phyloP scores from a whole-genome alignment of 2,113 vertebrate genomes.

The Oenanthe oenanthe region DNA sequence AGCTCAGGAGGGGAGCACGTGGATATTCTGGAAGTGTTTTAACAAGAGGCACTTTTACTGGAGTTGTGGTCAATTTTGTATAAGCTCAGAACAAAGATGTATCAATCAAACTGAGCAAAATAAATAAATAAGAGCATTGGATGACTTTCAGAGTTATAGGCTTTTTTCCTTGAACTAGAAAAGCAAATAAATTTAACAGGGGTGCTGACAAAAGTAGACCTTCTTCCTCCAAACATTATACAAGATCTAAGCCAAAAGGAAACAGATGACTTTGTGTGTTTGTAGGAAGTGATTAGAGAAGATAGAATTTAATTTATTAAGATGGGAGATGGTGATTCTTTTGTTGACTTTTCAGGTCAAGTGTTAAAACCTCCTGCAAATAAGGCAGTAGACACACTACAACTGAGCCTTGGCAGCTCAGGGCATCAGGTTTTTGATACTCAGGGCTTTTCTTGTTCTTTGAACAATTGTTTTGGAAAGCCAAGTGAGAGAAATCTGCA shows the following conservation, averaged over 20 bases:
- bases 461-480: constrained; percentile 4
- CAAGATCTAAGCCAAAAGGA: constrained; percentile 69
- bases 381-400: constrained; percentile 32
- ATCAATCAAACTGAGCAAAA: constrained; percentile 45
- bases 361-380: constrained; percentile 72
- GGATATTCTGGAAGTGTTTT: neutral
- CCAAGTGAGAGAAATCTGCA: neutral
- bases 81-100: constrained; percentile 14
- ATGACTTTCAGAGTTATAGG: constrained; percentile 49
- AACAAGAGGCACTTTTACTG: constrained; percentile 29
- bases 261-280: constrained; percentile 72
- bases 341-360: constrained; percentile 74
- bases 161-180: constrained; percentile 64
- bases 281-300: constrained; percentile 72
- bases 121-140: constrained; percentile 53
- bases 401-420: neutral
- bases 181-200: constrained; percentile 70
- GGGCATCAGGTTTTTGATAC: neutral
- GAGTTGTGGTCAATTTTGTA: constrained; percentile 7
- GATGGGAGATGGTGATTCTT: constrained; percentile 63
- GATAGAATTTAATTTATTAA: constrained; percentile 71
- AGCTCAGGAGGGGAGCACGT: neutral
- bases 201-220: constrained; percentile 62
- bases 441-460: neutral
- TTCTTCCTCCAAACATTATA: constrained; percentile 62